phyloP scores from a whole-genome alignment of 30 jellyfish, hydroid and myxozoan genomes.

The Morbakka virulenta region DNA sequence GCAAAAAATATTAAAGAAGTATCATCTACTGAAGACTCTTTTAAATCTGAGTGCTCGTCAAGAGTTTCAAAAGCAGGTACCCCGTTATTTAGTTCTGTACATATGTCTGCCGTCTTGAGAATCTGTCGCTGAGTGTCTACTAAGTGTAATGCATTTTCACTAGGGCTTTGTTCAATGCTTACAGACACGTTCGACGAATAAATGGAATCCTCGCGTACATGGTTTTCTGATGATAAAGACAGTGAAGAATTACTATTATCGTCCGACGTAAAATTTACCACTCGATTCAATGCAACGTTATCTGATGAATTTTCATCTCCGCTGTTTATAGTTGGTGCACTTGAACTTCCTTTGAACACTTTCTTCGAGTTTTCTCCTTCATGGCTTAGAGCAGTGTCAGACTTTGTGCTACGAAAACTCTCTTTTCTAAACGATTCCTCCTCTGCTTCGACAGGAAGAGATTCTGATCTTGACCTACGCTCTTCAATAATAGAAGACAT shows the following conservation, averaged over 20 bases:
- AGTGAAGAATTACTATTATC: too few relatives aligned
- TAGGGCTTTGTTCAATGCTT: slow-evolving; percentile 59
- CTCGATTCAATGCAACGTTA: too few relatives aligned
- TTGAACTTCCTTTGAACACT: not conserved
- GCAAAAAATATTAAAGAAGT: too few relatives aligned
- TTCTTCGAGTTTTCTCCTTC: not conserved
- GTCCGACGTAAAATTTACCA: not conserved
- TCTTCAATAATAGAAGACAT: slow-evolving; percentile 26
- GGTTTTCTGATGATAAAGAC: too few relatives aligned
- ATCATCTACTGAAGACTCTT: slow-evolving; percentile 33
- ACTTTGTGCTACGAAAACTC: slow-evolving; percentile 65
- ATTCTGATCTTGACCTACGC: slow-evolving; percentile 57
- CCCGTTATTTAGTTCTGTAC: too few relatives aligned
- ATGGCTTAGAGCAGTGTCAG: slow-evolving; percentile 61
- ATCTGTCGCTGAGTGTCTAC: too few relatives aligned
- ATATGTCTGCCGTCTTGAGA: too few relatives aligned
- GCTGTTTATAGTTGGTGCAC: not conserved
- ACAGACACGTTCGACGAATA: slow-evolving; percentile 51
- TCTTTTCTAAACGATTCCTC: slow-evolving; percentile 35
- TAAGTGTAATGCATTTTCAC: too few relatives aligned
- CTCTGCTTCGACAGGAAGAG: slow-evolving; percentile 45
- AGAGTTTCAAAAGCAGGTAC: too few relatives aligned
- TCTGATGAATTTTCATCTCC: too few relatives aligned
- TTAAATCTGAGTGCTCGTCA: slow-evolving; percentile 32
- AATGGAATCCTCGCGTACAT: too few relatives aligned